A percentile compares a stretch with the other conserved stretches of the same genome.
These are phyloP conservation scores for Tenthredo notha DNA, from an alignment of 2,888 invertebrate species.

Conservation along the genomic window DNA sequence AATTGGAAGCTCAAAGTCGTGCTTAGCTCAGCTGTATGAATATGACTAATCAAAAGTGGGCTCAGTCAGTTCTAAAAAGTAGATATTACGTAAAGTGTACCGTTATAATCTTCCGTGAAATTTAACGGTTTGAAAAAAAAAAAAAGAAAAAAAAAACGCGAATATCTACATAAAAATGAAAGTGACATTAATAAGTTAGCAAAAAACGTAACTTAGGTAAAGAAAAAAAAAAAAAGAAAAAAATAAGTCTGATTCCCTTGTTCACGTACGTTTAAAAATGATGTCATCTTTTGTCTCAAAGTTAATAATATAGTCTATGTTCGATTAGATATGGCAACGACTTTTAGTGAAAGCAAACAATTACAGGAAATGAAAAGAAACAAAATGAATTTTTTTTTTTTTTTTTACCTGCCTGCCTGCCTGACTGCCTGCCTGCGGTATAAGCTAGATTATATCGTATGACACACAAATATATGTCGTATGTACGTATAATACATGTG, in stretches of 20 bases:
- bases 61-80: background rate
- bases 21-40: background rate
- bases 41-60: background rate
- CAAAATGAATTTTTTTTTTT: background rate
- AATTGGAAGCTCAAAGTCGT: background rate
- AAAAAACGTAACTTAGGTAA: background rate
- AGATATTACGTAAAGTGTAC: background rate
- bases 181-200: background rate
- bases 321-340: background rate
- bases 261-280: background rate
- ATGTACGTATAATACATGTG: background rate
- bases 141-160: background rate
- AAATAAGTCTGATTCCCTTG: background rate
- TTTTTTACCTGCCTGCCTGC: no score
- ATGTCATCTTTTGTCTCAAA: background rate
- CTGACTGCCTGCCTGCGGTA: background rate
- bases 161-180: background rate
- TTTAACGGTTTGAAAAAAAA: background rate
- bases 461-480: background rate
- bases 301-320: background rate
- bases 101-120: background rate
- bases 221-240: no score
- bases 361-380: background rate
- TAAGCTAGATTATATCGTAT: slow-evolving; percentile 7
- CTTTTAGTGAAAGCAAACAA: background rate